Evolutionary conservation across 2,888 invertebrate species (phyloP), one percentile per base, ranked within the genome.

Genomic region (Willowsia nigromaculata): DNA sequence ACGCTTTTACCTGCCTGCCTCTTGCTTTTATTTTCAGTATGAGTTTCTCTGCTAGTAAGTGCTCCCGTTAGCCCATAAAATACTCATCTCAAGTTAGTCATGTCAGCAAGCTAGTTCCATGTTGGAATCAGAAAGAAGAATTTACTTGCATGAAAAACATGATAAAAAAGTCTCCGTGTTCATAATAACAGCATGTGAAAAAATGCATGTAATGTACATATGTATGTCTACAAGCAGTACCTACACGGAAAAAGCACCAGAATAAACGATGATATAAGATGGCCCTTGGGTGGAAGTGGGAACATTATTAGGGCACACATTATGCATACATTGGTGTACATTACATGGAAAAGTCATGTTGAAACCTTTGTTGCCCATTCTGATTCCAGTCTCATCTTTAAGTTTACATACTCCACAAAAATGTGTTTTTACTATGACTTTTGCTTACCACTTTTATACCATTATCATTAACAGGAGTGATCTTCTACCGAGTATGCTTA

Each of bases 351-450:
- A 68, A 68, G 18, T 13, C 68, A 33, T 68, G 68, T 68, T 37
- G 37, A 37, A 68, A 18, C 30, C 37, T 27, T 22, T 59, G 25
- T 11, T 59, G 37, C 68, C 4, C 37, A 37, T 68, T 68, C 68
- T 18, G 47, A 86, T 86, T 86, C 78, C 47, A 65, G 86, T 86
- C 86, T 78, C 86, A 85, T 85, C 85, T 40, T 43, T 37, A 76
- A 76, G 50, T 76, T 76, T 43, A 30, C 30, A n/a, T n/a, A n/a
- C n/a, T n/a, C n/a, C n/a, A 47, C 50, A 22, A 18, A 71, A n/a
- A n/a, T n/a, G n/a, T 71, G 13, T 71, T 71, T 22, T 71, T 40
- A 3, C 7, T 43, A 40, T 11, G 22, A 25, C 27, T 40, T n/a
- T n/a, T n/a, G n/a, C n/a, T n/a, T n/a, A n/a, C n/a, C n/a, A n/a